Conservation (phyloP, 2,888 invertebrate genomes). For the Tipula unca region DNA sequence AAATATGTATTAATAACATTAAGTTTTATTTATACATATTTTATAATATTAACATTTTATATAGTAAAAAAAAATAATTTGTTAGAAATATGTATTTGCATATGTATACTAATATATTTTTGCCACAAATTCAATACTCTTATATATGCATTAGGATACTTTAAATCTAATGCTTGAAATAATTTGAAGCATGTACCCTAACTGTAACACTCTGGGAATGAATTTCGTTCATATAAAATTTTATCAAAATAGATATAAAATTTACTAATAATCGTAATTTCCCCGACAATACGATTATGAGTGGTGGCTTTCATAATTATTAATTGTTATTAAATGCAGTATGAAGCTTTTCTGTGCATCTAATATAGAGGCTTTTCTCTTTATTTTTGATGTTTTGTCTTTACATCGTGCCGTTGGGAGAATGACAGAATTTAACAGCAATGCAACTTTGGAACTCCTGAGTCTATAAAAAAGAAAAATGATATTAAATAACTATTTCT, state of each 20-base stretch:
- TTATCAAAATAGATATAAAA: not conserved
- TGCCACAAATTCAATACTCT: not conserved
- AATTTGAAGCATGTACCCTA: not conserved
- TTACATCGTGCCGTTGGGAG: constrained; percentile 23
- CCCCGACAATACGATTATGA: not conserved
- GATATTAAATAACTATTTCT: too few relatives aligned
- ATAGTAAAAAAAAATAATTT: too few relatives aligned
- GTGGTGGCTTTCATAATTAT: constrained; percentile 22
- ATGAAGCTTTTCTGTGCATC: constrained; percentile 27
- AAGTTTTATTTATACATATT: too few relatives aligned
- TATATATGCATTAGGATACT: not conserved
- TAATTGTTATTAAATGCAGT: constrained; percentile 24
- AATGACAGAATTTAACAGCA: constrained; percentile 24
- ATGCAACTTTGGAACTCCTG: constrained; percentile 9
- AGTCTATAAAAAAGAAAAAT: not conserved
- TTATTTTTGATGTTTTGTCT: constrained; percentile 23
- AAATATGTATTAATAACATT: too few relatives aligned
- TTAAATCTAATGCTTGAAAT: not conserved
- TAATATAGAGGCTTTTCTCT: constrained; percentile 25
- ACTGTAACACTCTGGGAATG: not conserved
- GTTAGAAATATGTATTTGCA: too few relatives aligned
- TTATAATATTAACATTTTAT: too few relatives aligned
- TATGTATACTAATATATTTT: too few relatives aligned
- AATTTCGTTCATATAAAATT: not conserved
- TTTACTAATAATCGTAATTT: not conserved